phyloP scores from a whole-genome alignment of 2,113 vertebrate species.

The Bos indicus region DNA sequence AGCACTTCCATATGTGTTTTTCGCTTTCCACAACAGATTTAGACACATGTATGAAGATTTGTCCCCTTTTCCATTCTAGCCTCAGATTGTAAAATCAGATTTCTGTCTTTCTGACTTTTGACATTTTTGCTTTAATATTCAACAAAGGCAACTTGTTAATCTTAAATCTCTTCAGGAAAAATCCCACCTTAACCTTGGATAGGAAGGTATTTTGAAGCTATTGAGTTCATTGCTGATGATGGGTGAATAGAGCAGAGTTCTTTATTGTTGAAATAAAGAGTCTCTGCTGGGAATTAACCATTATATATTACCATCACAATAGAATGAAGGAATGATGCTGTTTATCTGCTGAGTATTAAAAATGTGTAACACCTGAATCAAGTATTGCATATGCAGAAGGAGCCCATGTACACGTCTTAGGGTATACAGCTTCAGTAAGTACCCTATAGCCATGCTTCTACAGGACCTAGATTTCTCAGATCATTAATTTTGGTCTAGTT shows the following conservation, averaged over 20 bases:
- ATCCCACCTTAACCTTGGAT: neutral
- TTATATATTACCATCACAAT: neutral
- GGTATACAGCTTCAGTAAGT: neutral
- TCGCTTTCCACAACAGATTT: neutral
- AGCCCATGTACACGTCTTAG: neutral
- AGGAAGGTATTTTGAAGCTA: slow-evolving; percentile 58
- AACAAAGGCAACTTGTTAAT: slow-evolving; percentile 40
- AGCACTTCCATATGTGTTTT: neutral
- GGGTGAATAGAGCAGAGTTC: slow-evolving; percentile 30
- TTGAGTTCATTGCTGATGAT: slow-evolving; percentile 57
- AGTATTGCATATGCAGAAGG: neutral
- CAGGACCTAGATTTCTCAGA: neutral
- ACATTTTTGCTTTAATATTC: slow-evolving; percentile 2
- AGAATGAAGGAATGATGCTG: neutral
- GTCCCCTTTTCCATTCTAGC: neutral
- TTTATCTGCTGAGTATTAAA: neutral
- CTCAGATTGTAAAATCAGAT: neutral
- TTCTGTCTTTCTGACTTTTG: neutral
- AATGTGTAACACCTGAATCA: neutral
- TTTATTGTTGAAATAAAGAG: neutral
- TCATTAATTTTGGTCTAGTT: neutral
- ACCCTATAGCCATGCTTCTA: neutral
- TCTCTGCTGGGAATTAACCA: neutral
- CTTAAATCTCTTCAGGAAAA: neutral
- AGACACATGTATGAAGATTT: neutral